phyloP scores from a whole-genome alignment of 2,888 invertebrate species.

The Leistus spinibarbis region DNA sequence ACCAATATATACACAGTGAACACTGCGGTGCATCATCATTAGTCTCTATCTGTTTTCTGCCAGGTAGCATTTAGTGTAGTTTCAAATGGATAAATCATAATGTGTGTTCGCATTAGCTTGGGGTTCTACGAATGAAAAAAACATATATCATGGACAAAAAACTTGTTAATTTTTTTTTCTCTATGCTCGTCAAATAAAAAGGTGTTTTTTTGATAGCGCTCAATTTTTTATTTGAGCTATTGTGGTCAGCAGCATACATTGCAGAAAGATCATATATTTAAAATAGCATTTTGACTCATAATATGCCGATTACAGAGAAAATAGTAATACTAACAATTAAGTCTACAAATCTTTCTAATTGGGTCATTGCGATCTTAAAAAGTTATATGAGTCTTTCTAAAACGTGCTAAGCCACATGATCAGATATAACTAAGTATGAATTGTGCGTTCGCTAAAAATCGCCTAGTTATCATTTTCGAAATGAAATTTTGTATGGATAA shows the following conservation, averaged over 20 bases:
- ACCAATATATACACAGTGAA: conserved; percentile 42
- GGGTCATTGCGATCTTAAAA: no score
- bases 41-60: conserved; percentile 9
- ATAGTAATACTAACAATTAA: no score
- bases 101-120: not conserved
- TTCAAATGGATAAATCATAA: not conserved
- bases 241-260: no score
- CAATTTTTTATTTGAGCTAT: not conserved
- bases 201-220: not conserved
- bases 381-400: no score
- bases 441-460: not conserved
- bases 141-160: not conserved
- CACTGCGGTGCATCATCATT: conserved; percentile 49
- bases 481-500: not conserved
- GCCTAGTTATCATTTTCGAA: not conserved
- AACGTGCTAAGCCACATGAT: not conserved
- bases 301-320: no score
- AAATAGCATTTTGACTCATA: no score
- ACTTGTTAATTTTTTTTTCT: not conserved
- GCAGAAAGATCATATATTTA: no score
- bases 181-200: not conserved
- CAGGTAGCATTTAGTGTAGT: conserved; percentile 30
- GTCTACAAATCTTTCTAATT: no score
- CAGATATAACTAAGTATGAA: not conserved
- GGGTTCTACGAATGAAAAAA: not conserved